These are phyloP conservation scores for Centroberyx gerrardi DNA, from an alignment of 2,797 vertebrate genomes.

Conservation along the genomic window DNA sequence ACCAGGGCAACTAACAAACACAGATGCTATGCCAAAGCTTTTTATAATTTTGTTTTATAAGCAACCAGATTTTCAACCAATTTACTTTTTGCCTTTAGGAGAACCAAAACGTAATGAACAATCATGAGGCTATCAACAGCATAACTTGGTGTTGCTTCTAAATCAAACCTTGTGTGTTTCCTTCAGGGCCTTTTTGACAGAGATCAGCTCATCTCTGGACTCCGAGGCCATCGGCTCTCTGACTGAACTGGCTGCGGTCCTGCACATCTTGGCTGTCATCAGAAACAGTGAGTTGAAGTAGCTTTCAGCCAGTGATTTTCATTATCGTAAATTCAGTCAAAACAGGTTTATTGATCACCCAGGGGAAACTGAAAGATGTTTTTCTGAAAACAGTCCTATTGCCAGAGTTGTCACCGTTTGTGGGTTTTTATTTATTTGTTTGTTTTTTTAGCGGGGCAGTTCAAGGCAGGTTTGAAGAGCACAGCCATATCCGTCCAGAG, in stretches of 20 bases:
- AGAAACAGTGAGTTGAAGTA: conserved; percentile 85
- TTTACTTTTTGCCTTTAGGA: not conserved
- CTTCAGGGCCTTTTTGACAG: conserved; percentile 89
- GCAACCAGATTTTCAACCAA: not conserved
- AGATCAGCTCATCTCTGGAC: conserved; percentile 85
- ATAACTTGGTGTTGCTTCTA: not conserved
- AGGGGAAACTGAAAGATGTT: not conserved
- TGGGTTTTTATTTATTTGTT: not conserved
- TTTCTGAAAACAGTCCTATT: not conserved
- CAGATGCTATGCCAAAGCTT: not conserved
- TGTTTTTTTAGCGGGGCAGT: conserved; percentile 76
- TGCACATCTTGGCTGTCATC: conserved; percentile 86
- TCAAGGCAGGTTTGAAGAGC: conserved; percentile 81
- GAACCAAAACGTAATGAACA: no score
- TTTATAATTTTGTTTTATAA: not conserved
- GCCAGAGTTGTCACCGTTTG: not conserved
- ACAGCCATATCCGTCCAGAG: conserved; percentile 83
- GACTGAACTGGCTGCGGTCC: conserved; percentile 86
- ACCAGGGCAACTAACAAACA: not conserved
- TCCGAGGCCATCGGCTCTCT: conserved; percentile 88
- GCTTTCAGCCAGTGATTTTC: not conserved
- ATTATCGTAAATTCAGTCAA: not conserved
- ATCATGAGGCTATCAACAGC: not conserved
- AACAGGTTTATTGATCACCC: not conserved
- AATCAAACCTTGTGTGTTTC: conserved; percentile 25